Conservation (phyloP, 2,113 vertebrate genomes). For the Notothenia rossii region DNA sequence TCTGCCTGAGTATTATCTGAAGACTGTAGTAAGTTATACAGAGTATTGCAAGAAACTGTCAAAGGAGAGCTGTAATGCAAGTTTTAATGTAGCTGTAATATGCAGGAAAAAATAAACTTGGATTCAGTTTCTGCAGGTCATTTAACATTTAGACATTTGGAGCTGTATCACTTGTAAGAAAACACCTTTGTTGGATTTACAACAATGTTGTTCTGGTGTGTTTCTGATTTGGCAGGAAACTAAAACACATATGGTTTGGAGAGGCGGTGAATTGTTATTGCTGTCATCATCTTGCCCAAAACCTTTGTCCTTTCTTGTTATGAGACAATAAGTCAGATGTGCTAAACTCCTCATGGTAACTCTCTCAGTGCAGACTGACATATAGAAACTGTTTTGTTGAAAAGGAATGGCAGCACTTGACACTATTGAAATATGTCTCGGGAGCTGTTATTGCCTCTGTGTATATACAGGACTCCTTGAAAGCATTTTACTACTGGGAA, state of each 20-base stretch:
- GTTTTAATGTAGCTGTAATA: background rate
- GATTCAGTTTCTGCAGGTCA: background rate
- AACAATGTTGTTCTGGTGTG: background rate
- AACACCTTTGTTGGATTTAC: background rate
- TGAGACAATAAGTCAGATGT: conserved; percentile 16
- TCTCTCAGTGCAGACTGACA: background rate
- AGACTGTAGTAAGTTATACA: background rate
- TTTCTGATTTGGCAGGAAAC: conserved; percentile 5
- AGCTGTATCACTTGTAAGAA: background rate
- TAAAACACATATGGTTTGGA: background rate
- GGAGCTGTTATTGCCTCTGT: background rate
- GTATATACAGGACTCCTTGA: background rate
- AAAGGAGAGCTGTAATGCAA: background rate
- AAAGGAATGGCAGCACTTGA: background rate
- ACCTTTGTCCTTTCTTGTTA: conserved; percentile 23
- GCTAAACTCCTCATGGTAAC: background rate
- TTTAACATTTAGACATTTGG: background rate
- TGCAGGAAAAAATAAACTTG: background rate
- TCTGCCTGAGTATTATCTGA: background rate
- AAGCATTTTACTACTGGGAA: background rate
- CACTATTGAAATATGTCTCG: background rate
- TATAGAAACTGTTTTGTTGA: background rate
- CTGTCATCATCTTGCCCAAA: conserved; percentile 7
- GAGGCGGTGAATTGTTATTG: background rate
- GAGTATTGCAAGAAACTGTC: conserved; percentile 1